Evolutionary conservation across 2,888 invertebrate species (phyloP), one percentile per base, ranked within the genome.

Genomic region (Cheilosia vernalis): DNA sequence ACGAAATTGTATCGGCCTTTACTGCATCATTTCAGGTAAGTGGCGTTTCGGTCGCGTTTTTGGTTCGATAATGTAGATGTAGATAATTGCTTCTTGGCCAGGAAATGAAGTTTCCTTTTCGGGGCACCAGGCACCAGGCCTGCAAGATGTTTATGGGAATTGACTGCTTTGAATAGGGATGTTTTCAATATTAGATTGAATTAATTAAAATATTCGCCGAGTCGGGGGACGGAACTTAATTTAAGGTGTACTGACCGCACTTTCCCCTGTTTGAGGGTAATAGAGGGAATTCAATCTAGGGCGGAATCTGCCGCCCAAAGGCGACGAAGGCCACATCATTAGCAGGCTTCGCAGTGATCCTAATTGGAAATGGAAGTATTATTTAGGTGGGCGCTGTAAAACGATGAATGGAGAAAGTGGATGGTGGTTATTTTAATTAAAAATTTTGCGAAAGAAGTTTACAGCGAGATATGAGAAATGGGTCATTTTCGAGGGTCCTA

Each of bases 21-120:
- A 96, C 96, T 61, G 96, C 97, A 80, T 97, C 98, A 78, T 96
- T 97, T 92, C 97, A 97, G 95, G 97, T 96, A 90, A 93, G 92
- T 90, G 76, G 85, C 40, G n/a, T 17, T 24, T 30, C 15, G 40
- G 42, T 55, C 5, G n/a, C 53, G 17, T 72, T 19, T 49, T 67
- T 0, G 27, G 10, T 24, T 24, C 44, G 17, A 19, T 76, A 67
- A 66, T 69, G 56, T 74, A n/a, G n/a, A n/a, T n/a, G n/a, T n/a
- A n/a, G n/a, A n/a, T n/a, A 73, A 73, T 66, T 44, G 24, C 61
- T 42, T 77, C 63, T 49, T 55, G 56, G 64, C 69, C 53, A 37
- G 55, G 40, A 64, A 66, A 69, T 74, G 49, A 70, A 61, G 67
- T 87, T 73, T 87, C 82, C 60, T 61, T 69, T 33, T 10, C 60